phyloP scores from a whole-genome alignment of 2,113 vertebrate genomes.

The Hystrix brachyura region DNA sequence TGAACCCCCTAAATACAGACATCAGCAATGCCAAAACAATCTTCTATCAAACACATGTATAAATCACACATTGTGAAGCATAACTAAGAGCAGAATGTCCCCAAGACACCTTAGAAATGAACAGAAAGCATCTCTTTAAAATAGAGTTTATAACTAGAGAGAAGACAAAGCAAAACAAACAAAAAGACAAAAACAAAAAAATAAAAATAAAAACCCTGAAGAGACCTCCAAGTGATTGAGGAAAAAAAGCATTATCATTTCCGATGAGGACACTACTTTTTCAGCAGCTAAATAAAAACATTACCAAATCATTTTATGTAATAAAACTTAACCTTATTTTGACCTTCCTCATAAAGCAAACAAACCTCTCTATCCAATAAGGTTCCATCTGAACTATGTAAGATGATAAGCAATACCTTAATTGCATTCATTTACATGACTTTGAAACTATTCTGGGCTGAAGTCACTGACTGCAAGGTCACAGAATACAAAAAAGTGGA shows the following conservation, averaged over 20 bases:
- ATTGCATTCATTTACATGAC: constrained; percentile 94
- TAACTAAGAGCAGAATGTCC: background rate
- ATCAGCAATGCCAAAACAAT: background rate
- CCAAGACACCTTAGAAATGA: background rate
- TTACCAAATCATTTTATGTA: constrained; percentile 86
- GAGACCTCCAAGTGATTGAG: constrained; percentile 70
- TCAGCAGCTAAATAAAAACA: constrained; percentile 87
- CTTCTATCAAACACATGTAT: background rate
- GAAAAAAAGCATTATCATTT: constrained; percentile 82
- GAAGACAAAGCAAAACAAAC: background rate
- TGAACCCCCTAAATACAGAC: background rate
- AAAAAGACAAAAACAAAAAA: constrained; percentile 35
- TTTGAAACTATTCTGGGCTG: constrained; percentile 91
- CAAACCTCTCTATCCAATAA: constrained; percentile 91
- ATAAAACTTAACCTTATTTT: constrained; percentile 90
- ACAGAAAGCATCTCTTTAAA: constrained; percentile 36
- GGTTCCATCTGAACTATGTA: constrained; percentile 90
- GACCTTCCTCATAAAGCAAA: constrained; percentile 91
- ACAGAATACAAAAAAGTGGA: constrained; percentile 85
- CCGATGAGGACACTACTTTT: constrained; percentile 85
- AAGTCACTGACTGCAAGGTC: constrained; percentile 91
- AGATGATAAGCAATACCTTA: constrained; percentile 93
- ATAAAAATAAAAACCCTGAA: constrained; percentile 65
- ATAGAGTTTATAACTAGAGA: constrained; percentile 3
- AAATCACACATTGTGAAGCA: constrained; percentile 32